Evolutionary conservation across 1,140 invertebrate genomes (phyloP), one percentile per base, ranked within the genome.

Genomic region (Lepidurus packardi): DNA sequence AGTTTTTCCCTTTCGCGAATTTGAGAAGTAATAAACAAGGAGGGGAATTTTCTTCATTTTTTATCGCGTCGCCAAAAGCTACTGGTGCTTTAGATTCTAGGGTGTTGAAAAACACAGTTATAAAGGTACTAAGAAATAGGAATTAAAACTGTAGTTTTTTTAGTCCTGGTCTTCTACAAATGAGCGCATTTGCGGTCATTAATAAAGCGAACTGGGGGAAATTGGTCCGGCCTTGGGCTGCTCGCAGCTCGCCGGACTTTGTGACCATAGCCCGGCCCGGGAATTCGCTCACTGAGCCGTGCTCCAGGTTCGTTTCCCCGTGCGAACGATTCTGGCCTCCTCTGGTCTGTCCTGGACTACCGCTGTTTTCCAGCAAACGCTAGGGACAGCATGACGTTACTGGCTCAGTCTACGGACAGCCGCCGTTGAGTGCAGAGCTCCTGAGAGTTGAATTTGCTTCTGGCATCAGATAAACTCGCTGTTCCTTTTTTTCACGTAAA

Each of bases 361-460:
- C 6, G 16, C 53, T 21, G 16, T 65, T 65, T 13, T n/a, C 53
- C 21, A 21, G 21, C 21, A 13, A 65, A 65, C 53, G 53, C 2
- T 65, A n/a, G n/a, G 53, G 21, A 65, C 53, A 13, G 53, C 53
- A 7, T n/a, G 16, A 7, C 16, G 53, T 65, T n/a, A 65, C 53
- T 65, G 53, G 34, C 21, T 65, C 53, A 65, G 53, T 65, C 53
- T 21, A 65, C 53, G 53, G 53, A 65, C 53, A 65, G 53, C n/a
- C 53, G 16, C 53, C 53, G 13, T 21, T 13, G 21, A 21, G 53
- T 16, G 21, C n/a, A 21, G 53, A 65, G 53, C 21, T 16, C 53
- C 13, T 0, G 53, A 21, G 34, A 3, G 34, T 34, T 3, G 34
- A 34, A 34, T n/a, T n/a, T 21, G 53, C n/a, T 65, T 13, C 16